phyloP scores from a whole-genome alignment of 53 echinoderm and acorn worm genomes.

The Patiria pectinifera region DNA sequence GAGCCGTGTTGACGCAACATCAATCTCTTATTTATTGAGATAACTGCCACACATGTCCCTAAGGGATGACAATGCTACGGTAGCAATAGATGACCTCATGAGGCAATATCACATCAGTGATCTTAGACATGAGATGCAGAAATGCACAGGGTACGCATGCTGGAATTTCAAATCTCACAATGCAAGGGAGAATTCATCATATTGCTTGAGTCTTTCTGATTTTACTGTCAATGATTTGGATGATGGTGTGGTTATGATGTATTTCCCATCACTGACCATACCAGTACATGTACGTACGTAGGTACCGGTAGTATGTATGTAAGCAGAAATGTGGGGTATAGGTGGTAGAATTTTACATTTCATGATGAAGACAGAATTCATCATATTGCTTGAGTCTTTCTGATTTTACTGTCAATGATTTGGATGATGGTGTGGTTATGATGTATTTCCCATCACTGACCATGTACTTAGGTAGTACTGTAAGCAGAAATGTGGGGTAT shows the following conservation, averaged over 20 bases:
- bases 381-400: background rate
- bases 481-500: too few relatives aligned
- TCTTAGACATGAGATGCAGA: background rate
- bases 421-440: too few relatives aligned
- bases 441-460: too few relatives aligned
- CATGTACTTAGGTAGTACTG: too few relatives aligned
- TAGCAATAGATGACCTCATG: slow-evolving; percentile 32
- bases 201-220: background rate
- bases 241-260: background rate
- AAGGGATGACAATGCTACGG: slow-evolving; percentile 13
- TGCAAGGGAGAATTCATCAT: background rate
- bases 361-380: background rate
- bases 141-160: background rate
- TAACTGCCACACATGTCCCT: slow-evolving; percentile 36
- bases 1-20: slow-evolving; percentile 56
- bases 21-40: slow-evolving; percentile 56
- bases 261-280: background rate
- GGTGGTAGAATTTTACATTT: slow-evolving; percentile 9
- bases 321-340: background rate
- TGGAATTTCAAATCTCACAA: slow-evolving; percentile 2
- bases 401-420: background rate
- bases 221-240: background rate
- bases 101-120: background rate
- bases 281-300: too few relatives aligned
- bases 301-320: too few relatives aligned